phyloP scores from a whole-genome alignment of 2,797 vertebrate species.

The Epinephelus coioides region DNA sequence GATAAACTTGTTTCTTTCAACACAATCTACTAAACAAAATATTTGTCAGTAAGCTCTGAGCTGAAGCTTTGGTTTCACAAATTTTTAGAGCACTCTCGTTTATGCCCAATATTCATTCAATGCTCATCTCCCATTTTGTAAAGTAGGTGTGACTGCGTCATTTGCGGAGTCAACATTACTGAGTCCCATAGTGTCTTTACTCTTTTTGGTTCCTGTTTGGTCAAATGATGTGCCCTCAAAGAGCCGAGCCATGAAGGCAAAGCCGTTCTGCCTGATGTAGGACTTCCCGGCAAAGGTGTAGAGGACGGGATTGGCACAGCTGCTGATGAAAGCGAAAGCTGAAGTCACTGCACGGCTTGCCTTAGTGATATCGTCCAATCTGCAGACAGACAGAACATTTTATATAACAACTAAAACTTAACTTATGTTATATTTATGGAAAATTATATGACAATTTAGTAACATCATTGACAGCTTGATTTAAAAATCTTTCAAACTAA shows the following conservation, averaged over 20 bases:
- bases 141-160: accelerated
- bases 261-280: constrained; percentile 87
- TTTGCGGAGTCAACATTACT: background rate
- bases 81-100: background rate
- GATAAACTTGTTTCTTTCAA: background rate
- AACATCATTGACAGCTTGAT: background rate
- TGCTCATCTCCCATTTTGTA: background rate
- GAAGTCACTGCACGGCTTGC: constrained; percentile 76
- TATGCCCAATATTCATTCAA: constrained; percentile 2
- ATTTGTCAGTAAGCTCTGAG: background rate
- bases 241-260: constrained; percentile 90
- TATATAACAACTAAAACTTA: background rate
- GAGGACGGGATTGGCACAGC: constrained; percentile 90
- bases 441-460: background rate
- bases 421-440: background rate
- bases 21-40: background rate
- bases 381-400: constrained; percentile 43
- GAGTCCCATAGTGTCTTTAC: background rate
- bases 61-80: background rate
- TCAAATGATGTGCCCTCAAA: constrained; percentile 88
- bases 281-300: constrained; percentile 90
- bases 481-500: background rate
- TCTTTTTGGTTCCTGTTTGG: constrained; percentile 45
- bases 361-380: constrained; percentile 50
- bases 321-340: constrained; percentile 91